Evolutionary conservation across 1,140 invertebrate genomes (phyloP).

Genomic region (Oreohelix idahoensis): DNA sequence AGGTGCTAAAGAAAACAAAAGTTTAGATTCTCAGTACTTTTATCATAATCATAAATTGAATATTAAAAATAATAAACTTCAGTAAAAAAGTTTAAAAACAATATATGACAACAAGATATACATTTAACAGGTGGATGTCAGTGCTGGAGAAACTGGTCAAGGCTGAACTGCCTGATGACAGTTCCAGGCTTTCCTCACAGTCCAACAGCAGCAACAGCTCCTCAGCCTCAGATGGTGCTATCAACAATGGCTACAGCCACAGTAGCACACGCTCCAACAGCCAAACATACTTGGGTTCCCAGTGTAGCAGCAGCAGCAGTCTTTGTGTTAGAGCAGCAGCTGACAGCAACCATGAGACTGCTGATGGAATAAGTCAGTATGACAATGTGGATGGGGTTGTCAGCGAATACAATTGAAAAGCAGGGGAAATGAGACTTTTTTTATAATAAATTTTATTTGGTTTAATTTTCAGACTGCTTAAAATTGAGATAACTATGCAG

Average conservation of each 20-base stretch:
- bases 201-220: slow-evolving; percentile 48
- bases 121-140: slow-evolving; percentile 58
- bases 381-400: slow-evolving; percentile 27
- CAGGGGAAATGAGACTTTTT: too few relatives aligned
- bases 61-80: too few relatives aligned
- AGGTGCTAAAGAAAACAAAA: too few relatives aligned
- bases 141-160: slow-evolving; percentile 60
- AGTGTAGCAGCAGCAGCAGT: slow-evolving; percentile 30
- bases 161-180: slow-evolving; percentile 59
- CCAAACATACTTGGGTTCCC: slow-evolving; percentile 34
- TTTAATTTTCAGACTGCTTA: too few relatives aligned
- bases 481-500: too few relatives aligned
- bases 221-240: slow-evolving; percentile 36
- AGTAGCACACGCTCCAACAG: slow-evolving; percentile 33
- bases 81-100: too few relatives aligned
- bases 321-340: slow-evolving; percentile 9
- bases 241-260: slow-evolving; percentile 35
- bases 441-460: too few relatives aligned
- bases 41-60: too few relatives aligned
- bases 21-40: too few relatives aligned
- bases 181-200: slow-evolving; percentile 51
- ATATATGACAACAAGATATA: too few relatives aligned
- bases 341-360: slow-evolving; percentile 24
- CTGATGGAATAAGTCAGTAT: slow-evolving; percentile 28
- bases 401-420: slow-evolving; percentile 9